phyloP scores from a whole-genome alignment of 2,888 invertebrate genomes.

The Ophonus ardosiacus region DNA sequence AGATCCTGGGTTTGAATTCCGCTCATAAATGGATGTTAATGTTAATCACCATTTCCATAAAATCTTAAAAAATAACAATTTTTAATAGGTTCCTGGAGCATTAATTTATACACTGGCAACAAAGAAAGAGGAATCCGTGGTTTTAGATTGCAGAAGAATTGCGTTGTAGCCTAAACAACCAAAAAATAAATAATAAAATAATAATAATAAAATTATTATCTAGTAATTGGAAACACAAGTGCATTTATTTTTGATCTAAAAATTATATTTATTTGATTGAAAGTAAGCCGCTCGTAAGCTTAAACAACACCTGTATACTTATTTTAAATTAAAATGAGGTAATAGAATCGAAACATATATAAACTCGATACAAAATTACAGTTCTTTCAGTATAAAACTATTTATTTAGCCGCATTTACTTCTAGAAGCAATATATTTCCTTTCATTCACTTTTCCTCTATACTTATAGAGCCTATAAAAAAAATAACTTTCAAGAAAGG shows the following conservation, averaged over 20 bases:
- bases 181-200: background rate
- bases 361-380: background rate
- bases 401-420: background rate
- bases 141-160: no score
- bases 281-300: background rate
- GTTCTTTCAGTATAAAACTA: background rate
- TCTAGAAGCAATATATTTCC: background rate
- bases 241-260: background rate
- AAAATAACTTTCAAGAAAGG: conserved; percentile 54
- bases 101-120: no score
- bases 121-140: no score
- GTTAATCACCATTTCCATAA: no score
- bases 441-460: background rate
- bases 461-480: background rate
- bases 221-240: background rate
- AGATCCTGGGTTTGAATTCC: no score
- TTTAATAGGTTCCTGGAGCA: no score
- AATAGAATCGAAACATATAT: background rate
- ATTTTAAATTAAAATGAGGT: background rate
- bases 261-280: background rate
- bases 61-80: no score
- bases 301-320: background rate
- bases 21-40: no score
- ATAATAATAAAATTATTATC: background rate
- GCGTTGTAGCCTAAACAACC: no score